Base-by-base conservation (phyloP, 64 coral and sea anemone genomes). In the Acropora tenuis region DNA sequence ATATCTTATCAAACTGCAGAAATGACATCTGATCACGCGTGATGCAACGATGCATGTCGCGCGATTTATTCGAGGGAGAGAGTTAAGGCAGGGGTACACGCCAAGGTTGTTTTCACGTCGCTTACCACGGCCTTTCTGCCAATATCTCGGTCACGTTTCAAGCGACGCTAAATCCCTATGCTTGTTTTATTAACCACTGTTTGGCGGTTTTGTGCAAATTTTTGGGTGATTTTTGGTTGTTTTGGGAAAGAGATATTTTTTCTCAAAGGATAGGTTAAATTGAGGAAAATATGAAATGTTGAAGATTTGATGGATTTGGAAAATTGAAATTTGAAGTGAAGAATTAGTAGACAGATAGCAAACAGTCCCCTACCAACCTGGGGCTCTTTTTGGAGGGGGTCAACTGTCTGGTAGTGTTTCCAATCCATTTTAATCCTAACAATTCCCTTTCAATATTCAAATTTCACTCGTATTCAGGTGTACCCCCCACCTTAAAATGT, bases 171-270 rank as follows among this genome's bases (percentile, higher is more conserved):
- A 71, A 71, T 71, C 67, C 4, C 67, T 71, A 6, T 71, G 67
- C 67, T 71, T 71, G 17, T 71, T 4, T 18, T 2, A 16, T 18
- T 30, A 71, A 71, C 67, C 67, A 71, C 5, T 71, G 67, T 71
- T 71, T 71, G 5, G 67, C 67, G 67, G 67, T 71, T 16, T 71
- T 71, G 67, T 71, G 67, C 17, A 71, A 71, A 71, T 71, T 71
- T 71, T 13, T 71, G 67, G 67, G 67, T 55, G 9, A 6, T 55
- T 55, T 55, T 55, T 5, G 50, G 9, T 9, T 7, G 17, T 71
- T 71, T 71, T 71, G 67, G 67, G 67, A 71, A 71, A 71, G 6
- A 71, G 67, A 71, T 71, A 71, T 71, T 71, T 71, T 71, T 71
- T 71, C 19, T 30, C 17, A 5, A 71, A 71, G 30, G 30, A 30